Base-by-base conservation (phyloP, 2,888 invertebrate species). In the Iphiclides podalirius region DNA sequence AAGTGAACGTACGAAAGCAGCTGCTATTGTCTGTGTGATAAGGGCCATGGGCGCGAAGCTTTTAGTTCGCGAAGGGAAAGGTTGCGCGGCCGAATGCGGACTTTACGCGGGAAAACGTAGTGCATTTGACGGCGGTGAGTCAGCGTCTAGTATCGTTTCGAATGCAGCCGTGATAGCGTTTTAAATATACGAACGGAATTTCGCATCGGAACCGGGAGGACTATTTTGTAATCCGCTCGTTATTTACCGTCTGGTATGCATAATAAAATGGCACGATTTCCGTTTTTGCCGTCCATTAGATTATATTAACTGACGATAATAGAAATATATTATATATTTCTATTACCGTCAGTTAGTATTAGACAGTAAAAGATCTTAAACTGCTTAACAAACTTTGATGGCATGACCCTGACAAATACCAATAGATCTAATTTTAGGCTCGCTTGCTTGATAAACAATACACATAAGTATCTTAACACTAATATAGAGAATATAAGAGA, bases 51-150 rank as follows among this genome's bases (percentile, higher is more conserved):
- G 46, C 43, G 34, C 31, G 41, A 26, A 43, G 15, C 14, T 33
- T n/a, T 12, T 1, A 2, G 23, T 35, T 47, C 33, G 41, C 13
- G 15, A 23, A 26, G 17, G 3, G 14, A 14, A 9, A 26, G 38
- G 52, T 59, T 55, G 46, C 42, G 56, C 62, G 58, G 62, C 43
- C 37, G 52, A 6, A 45, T 42, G 63, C 56, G 66, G 58, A 66
- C 58, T 79, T 79, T 72, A 62, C 74, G 80, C 79, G 79, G 81
- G 80, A 81, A 80, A 80, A 75, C 69, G 67, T 69, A 67, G 64
- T 62, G 70, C 62, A 69, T 67, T 63, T 66, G 65, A 67, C 64
- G 67, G 60, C 67, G 64, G 67, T 79, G 78, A 79, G 70, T 79
- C 81, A 81, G 70, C 61, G 65, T 59, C 66, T 67, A 66, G 71